These are phyloP conservation scores for Hippocampus zosterae DNA, from an alignment of 2,113 vertebrate genomes.

Conservation along the genomic window DNA sequence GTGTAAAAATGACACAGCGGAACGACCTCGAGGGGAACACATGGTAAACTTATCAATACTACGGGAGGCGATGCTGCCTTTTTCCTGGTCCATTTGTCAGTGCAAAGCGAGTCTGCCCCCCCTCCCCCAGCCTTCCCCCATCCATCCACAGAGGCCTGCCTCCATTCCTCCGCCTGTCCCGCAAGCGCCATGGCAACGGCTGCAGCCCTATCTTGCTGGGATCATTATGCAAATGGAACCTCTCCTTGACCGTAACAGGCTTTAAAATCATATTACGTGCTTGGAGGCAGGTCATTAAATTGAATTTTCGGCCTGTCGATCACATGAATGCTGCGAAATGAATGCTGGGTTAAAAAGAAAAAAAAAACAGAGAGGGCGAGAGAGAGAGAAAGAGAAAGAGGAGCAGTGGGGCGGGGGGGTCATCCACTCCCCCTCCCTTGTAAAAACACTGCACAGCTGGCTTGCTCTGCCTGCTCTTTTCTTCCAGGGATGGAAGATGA, in stretches of 20 bases:
- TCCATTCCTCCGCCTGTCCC: slow-evolving; percentile 71
- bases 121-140: slow-evolving; percentile 26
- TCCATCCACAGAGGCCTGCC: slow-evolving; percentile 58
- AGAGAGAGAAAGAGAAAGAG: neutral
- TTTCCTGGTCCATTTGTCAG: slow-evolving; percentile 31
- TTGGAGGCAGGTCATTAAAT: slow-evolving; percentile 79
- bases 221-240: slow-evolving; percentile 85
- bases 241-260: slow-evolving; percentile 80
- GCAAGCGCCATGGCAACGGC: slow-evolving; percentile 82
- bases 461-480: slow-evolving; percentile 40
- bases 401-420: neutral
- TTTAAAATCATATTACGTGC: slow-evolving; percentile 78
- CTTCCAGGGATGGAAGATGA: slow-evolving; percentile 51
- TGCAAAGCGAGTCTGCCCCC: slow-evolving; percentile 40
- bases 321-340: slow-evolving; percentile 68
- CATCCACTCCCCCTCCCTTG: slow-evolving; percentile 25
- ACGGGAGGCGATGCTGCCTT: slow-evolving; percentile 32
- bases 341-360: slow-evolving; percentile 63
- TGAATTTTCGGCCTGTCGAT: slow-evolving; percentile 77
- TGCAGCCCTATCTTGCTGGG: slow-evolving; percentile 74
- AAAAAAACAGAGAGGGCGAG: neutral
- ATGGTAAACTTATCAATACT: slow-evolving; percentile 54
- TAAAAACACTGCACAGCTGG: slow-evolving; percentile 50
- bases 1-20: slow-evolving; percentile 38
- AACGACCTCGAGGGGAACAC: slow-evolving; percentile 37